These are phyloP conservation scores for Drosophila limbata DNA, from an alignment of 2,888 invertebrate genomes.

Conservation along the genomic window DNA sequence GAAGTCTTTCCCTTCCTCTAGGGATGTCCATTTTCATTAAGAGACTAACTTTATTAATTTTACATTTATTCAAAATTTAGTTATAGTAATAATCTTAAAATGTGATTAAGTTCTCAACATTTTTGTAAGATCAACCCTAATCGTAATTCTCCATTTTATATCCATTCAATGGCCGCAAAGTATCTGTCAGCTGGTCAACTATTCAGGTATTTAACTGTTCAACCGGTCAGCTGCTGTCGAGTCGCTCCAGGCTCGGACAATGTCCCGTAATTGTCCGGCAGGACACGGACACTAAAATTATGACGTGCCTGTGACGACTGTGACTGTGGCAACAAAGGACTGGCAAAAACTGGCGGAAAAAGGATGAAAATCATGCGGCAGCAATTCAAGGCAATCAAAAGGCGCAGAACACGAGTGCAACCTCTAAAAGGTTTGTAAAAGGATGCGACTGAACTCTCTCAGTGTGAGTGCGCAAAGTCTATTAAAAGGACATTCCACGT, in stretches of 20 bases:
- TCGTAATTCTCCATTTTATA: slow-evolving; percentile 24
- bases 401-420: slow-evolving; percentile 73
- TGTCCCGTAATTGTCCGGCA: slow-evolving; percentile 58
- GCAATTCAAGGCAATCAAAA: slow-evolving; percentile 81
- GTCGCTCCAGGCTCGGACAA: slow-evolving; percentile 26
- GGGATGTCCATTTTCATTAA: not conserved
- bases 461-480: slow-evolving; percentile 74
- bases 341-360: slow-evolving; percentile 41
- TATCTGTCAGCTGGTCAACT: slow-evolving; percentile 43
- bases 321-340: slow-evolving; percentile 48
- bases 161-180: slow-evolving; percentile 46
- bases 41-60: not conserved
- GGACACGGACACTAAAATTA: slow-evolving; percentile 42
- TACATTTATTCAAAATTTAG: no score
- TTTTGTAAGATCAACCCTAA: not conserved
- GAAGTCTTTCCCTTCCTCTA: no score
- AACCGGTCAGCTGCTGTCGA: slow-evolving; percentile 65
- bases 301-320: slow-evolving; percentile 63
- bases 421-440: slow-evolving; percentile 73
- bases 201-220: slow-evolving; percentile 17
- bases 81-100: not conserved
- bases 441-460: slow-evolving; percentile 55
- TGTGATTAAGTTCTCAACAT: not conserved
- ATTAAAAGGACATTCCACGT: slow-evolving; percentile 80
- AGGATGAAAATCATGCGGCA: slow-evolving; percentile 78